Percentiles rank a stretch among this genome's conserved stretches.
Conservation (phyloP, 2,113 vertebrate species). For the Oreochromis spilurus region DNA sequence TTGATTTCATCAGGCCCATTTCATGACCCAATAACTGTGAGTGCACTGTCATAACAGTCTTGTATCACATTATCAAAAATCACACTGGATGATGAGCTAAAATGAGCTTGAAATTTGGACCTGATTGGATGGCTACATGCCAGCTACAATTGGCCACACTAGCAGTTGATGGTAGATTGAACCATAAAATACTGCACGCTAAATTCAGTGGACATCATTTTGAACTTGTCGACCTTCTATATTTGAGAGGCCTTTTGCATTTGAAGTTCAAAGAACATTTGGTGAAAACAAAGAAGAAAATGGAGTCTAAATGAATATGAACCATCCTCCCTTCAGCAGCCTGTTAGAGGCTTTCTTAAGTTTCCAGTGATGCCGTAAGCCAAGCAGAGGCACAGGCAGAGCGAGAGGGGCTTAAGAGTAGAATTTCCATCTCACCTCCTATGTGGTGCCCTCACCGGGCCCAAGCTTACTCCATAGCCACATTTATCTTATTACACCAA, state of each 20-base stretch:
- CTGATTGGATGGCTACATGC: conserved; percentile 58
- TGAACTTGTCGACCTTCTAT: background rate
- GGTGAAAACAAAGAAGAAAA: conserved; percentile 1
- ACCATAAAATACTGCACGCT: background rate
- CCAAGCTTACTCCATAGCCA: conserved; percentile 26
- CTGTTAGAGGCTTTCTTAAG: conserved; percentile 42
- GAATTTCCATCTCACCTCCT: conserved; percentile 76
- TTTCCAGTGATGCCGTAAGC: conserved; percentile 55
- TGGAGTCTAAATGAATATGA: background rate
- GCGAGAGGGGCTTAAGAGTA: conserved; percentile 42
- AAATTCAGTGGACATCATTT: conserved; percentile 27
- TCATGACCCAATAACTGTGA: conserved; percentile 16
- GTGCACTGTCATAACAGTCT: conserved; percentile 23
- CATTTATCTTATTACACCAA: conserved; percentile 74
- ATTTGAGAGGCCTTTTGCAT: background rate
- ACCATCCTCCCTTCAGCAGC: conserved; percentile 24
- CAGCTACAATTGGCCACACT: conserved; percentile 38
- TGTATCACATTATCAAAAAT: background rate
- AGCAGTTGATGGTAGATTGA: conserved; percentile 73
- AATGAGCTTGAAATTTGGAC: conserved; percentile 60
- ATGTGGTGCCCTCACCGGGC: conserved; percentile 48
- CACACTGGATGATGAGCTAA: conserved; percentile 28
- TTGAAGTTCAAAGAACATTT: background rate
- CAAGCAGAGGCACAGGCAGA: conserved; percentile 31
- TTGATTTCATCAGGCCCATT: conserved; percentile 36